These are phyloP conservation scores for Microcebus jonahi DNA, from an alignment of 2,113 vertebrate species.

Conservation along the genomic window DNA sequence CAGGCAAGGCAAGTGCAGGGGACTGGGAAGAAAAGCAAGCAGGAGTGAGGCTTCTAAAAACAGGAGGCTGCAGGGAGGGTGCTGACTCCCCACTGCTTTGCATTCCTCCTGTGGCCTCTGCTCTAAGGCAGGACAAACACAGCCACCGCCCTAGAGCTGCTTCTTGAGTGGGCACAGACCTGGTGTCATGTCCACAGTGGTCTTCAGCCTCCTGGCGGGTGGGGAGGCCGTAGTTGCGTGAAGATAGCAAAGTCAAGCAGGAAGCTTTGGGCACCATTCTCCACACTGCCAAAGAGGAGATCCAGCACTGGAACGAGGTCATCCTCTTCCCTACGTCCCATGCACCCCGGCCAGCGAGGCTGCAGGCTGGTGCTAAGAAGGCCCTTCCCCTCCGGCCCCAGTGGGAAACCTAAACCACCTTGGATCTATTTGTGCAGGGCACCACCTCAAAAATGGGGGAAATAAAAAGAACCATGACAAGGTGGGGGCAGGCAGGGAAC, in stretches of 20 bases:
- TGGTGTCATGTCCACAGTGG: background rate
- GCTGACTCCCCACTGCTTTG: background rate
- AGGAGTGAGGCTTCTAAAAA: background rate
- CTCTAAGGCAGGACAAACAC: background rate
- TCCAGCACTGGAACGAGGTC: too few species aligned
- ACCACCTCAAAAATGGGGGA: background rate
- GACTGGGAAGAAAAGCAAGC: background rate
- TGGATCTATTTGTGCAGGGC: background rate
- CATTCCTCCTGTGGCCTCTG: background rate
- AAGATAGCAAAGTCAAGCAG: background rate
- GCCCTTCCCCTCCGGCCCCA: accelerated
- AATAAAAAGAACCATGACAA: background rate
- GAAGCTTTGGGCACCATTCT: background rate
- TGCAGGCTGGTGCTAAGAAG: background rate
- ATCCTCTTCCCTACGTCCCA: background rate
- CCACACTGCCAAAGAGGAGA: background rate
- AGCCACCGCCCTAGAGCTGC: background rate
- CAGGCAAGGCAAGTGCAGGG: background rate
- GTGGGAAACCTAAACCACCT: background rate
- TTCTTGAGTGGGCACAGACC: background rate
- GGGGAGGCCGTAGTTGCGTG: accelerated
- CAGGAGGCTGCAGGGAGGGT: too few species aligned
- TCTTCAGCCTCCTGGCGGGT: background rate
- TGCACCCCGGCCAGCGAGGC: accelerated
- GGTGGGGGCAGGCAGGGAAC: background rate